phyloP scores from a whole-genome alignment of 2,113 vertebrate species.

The Cricetomys ansorgei region DNA sequence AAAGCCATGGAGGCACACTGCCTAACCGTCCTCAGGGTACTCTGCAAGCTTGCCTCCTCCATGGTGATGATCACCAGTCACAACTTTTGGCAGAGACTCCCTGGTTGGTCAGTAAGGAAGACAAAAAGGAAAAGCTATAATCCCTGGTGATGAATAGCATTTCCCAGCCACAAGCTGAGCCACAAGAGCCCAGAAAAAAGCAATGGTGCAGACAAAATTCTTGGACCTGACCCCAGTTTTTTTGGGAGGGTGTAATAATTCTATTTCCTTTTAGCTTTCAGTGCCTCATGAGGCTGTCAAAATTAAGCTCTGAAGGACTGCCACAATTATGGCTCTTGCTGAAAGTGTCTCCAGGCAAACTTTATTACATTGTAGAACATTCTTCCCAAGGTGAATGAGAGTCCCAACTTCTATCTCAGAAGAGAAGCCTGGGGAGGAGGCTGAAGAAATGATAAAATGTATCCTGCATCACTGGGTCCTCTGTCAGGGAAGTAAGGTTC shows the following conservation, averaged over 20 bases:
- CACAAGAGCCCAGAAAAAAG: constrained; percentile 69
- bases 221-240: constrained; percentile 59
- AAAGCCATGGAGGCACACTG: not conserved
- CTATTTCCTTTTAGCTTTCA: constrained; percentile 51
- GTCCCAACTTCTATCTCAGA: constrained; percentile 7
- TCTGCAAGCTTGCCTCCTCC: not conserved
- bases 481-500: not conserved
- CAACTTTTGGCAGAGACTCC: constrained; percentile 64
- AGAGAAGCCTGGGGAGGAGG: not conserved
- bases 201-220: constrained; percentile 52
- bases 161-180: constrained; percentile 65
- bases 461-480: constrained; percentile 23
- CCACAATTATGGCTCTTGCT: not conserved
- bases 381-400: constrained; percentile 38
- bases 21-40: not conserved
- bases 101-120: constrained; percentile 57
- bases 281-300: constrained; percentile 40
- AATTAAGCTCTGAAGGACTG: constrained; percentile 43
- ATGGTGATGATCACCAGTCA: constrained; percentile 64
- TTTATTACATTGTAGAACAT: constrained; percentile 23
- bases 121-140: constrained; percentile 75
- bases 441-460: constrained; percentile 7
- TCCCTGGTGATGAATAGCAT: constrained; percentile 48
- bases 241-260: not conserved
- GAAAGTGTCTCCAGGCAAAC: constrained; percentile 30